Conservation (phyloP, 1,140 invertebrate species). For the Drosophila micromelanica region DNA sequence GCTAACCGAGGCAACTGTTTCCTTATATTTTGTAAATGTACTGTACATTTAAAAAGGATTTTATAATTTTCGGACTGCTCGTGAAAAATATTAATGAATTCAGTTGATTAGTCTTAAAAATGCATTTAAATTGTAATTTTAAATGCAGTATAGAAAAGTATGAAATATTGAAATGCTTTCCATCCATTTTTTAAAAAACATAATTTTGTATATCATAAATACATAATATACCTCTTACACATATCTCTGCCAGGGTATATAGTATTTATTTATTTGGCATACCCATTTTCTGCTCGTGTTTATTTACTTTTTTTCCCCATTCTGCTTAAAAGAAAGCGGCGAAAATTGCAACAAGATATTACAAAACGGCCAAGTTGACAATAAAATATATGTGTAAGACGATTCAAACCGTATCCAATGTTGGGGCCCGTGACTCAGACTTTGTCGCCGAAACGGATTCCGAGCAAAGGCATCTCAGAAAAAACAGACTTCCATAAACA, state of each 20-base stretch:
- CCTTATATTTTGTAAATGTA: too few species aligned
- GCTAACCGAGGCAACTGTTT: not conserved
- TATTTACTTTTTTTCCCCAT: conserved; percentile 9
- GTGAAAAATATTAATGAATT: too few species aligned
- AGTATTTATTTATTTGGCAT: not conserved
- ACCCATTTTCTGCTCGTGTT: not conserved
- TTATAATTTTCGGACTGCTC: not conserved
- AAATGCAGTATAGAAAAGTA: too few species aligned
- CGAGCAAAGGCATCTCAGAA: too few species aligned
- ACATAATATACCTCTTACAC: too few species aligned
- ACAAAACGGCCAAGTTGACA: conserved; percentile 38
- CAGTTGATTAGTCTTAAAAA: too few species aligned
- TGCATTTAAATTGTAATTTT: not conserved
- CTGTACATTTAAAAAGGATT: not conserved
- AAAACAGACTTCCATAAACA: too few species aligned
- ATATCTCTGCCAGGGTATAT: too few species aligned
- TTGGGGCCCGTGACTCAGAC: conserved; percentile 55
- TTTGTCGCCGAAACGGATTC: not conserved
- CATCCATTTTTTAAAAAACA: not conserved
- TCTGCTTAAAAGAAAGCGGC: conserved; percentile 52
- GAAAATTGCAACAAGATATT: conserved; percentile 45
- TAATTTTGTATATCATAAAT: too few species aligned
- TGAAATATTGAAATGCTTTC: too few species aligned
- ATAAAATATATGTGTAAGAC: conserved; percentile 29
- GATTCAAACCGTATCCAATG: conserved; percentile 50